Conservation (phyloP, 2,797 vertebrate species). For the Triplophysa yarkandensis region DNA sequence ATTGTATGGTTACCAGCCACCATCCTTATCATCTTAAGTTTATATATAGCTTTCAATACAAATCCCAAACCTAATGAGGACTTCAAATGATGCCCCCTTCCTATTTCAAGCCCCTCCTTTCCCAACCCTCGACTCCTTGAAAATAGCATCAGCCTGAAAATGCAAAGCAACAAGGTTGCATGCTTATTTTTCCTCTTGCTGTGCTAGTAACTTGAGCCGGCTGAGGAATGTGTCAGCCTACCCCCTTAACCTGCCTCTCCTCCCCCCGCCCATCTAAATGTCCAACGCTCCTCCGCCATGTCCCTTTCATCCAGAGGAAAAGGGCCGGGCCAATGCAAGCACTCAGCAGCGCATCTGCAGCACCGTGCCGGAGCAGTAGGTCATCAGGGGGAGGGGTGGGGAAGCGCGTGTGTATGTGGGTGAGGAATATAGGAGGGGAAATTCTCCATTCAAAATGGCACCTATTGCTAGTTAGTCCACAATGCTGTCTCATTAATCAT, state of each 20-base stretch:
- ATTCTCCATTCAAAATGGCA: conserved; percentile 76
- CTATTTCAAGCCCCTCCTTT: not conserved
- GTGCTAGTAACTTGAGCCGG: conserved; percentile 71
- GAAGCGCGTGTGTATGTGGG: conserved; percentile 56
- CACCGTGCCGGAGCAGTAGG: conserved; percentile 60
- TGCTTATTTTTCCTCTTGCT: conserved; percentile 55
- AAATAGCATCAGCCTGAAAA: conserved; percentile 1
- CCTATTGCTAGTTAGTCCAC: conserved; percentile 75
- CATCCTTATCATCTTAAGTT: not conserved
- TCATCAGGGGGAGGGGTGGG: conserved; percentile 68
- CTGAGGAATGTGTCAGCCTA: conserved; percentile 71
- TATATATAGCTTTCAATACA: not conserved
- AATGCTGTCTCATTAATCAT: conserved; percentile 62
- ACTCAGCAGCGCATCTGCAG: conserved; percentile 46
- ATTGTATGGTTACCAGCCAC: not conserved
- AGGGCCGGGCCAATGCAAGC: conserved; percentile 62
- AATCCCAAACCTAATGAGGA: not conserved
- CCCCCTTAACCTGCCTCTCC: conserved; percentile 44
- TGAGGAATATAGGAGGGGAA: conserved; percentile 60
- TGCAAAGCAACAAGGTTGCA: conserved; percentile 22
- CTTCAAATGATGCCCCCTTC: not conserved
- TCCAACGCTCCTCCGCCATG: conserved; percentile 50
- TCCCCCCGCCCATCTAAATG: conserved; percentile 21
- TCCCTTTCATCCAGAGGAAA: conserved; percentile 70
- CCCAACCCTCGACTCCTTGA: not conserved